These are phyloP conservation scores for Candidula unifasciata DNA, from an alignment of 2,888 invertebrate species.

Conservation along the genomic window DNA sequence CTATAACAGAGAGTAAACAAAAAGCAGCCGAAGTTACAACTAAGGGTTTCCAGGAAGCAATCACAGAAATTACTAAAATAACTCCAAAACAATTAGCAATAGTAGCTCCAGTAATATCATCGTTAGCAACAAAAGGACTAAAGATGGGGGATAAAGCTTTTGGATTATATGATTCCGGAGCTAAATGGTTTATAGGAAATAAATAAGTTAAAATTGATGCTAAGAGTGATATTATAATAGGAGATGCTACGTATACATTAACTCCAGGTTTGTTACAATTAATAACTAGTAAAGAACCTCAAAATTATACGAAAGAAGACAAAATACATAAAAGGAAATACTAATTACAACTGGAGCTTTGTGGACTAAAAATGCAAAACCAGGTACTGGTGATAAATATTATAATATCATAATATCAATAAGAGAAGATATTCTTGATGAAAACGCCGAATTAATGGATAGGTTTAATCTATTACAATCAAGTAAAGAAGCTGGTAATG, in stretches of 20 bases:
- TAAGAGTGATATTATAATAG: conserved; percentile 12
- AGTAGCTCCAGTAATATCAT: neutral
- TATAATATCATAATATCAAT: too few species aligned
- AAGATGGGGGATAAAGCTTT: too few species aligned
- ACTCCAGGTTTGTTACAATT: neutral
- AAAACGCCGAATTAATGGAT: neutral
- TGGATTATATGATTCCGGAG: too few species aligned
- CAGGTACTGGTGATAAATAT: too few species aligned
- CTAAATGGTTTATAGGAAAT: neutral
- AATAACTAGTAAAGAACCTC: conserved; percentile 18
- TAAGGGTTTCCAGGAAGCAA: neutral
- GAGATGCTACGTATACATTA: neutral
- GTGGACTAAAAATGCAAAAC: too few species aligned
- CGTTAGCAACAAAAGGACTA: too few species aligned
- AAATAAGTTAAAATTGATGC: neutral
- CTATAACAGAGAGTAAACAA: conserved; percentile 6
- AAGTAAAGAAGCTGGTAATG: conserved; percentile 25
- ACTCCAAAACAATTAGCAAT: conserved; percentile 6
- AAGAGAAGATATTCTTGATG: neutral
- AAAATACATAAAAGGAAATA: too few species aligned
- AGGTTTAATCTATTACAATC: neutral
- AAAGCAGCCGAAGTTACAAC: neutral
- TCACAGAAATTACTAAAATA: neutral
- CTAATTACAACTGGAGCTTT: too few species aligned
- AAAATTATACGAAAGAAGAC: conserved; percentile 12